Percentiles rank a stretch among this genome's conserved stretches.
These are phyloP conservation scores for Oscarella lobularis DNA, from an alignment of 37 sponge, comb jelly and placozoan genomes.

Conservation along the genomic window DNA sequence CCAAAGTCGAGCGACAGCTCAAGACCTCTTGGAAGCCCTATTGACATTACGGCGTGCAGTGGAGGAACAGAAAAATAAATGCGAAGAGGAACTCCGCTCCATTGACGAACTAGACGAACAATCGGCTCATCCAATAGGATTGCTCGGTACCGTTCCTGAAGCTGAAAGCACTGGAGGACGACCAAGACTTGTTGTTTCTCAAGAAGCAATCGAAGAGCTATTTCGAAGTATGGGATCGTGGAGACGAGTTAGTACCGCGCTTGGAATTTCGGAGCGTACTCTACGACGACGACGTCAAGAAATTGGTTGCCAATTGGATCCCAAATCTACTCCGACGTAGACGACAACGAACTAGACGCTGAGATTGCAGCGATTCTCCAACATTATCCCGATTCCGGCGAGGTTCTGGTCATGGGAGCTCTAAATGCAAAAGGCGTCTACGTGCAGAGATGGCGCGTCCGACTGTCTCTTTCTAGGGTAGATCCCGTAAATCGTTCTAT, in stretches of 20 bases:
- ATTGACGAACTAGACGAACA: no score
- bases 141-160: no score
- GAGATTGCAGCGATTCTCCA: conserved; percentile 9
- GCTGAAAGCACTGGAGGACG: no score
- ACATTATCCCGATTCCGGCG: conserved; percentile 29
- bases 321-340: neutral
- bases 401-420: conserved; percentile 6
- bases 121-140: no score
- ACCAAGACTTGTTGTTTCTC: no score
- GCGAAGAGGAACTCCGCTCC: no score
- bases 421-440: conserved; percentile 3
- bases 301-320: neutral
- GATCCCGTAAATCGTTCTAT: conserved; percentile 29
- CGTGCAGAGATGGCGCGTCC: conserved; percentile 20
- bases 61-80: no score
- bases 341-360: conserved; percentile 17
- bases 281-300: neutral
- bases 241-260: neutral
- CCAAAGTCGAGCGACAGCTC: no score
- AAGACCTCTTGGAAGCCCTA: no score
- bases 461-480: conserved; percentile 30
- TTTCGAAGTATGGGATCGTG: neutral
- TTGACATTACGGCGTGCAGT: no score
- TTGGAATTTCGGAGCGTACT: neutral
- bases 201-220: no score